Percentiles rank a stretch among this genome's conserved stretches.
Evolutionary conservation across 2,113 vertebrate species (phyloP).

Genomic region (Nothobranchius furzeri): DNA sequence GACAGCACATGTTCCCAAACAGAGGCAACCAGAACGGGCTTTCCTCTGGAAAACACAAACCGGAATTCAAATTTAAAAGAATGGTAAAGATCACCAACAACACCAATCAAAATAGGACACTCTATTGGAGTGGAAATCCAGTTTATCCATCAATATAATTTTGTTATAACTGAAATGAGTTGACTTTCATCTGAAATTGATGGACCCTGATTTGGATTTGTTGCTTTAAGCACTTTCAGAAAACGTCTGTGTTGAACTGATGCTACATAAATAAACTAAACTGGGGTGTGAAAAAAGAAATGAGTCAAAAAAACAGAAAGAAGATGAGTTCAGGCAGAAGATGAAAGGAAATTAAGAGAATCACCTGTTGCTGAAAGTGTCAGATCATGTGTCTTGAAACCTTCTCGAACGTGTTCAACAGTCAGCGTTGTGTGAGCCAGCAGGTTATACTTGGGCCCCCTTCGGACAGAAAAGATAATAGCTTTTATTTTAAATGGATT

Average conservation of each 20-base stretch:
- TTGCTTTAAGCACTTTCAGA: too few species aligned
- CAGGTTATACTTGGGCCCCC: constrained; percentile 86
- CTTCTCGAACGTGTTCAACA: constrained; percentile 80
- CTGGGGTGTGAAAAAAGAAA: too few species aligned
- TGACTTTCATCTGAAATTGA: too few species aligned
- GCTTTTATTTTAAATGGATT: neutral
- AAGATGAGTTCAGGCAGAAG: neutral
- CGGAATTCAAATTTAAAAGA: neutral
- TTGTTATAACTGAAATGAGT: too few species aligned
- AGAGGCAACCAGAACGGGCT: constrained; percentile 87
- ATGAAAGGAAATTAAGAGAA: neutral
- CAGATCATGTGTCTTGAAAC: constrained; percentile 89
- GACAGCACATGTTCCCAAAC: constrained; percentile 87
- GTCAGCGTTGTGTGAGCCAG: constrained; percentile 83
- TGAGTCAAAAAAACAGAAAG: too few species aligned
- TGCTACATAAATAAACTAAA: too few species aligned
- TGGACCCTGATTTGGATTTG: too few species aligned
- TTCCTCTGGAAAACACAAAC: constrained; percentile 74
- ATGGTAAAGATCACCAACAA: too few species aligned
- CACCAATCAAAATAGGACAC: too few species aligned
- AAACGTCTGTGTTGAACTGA: too few species aligned
- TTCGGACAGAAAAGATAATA: constrained; percentile 46
- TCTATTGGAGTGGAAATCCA: too few species aligned
- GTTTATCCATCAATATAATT: too few species aligned
- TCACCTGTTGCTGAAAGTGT: constrained; percentile 79